Conservation (phyloP, 2,797 vertebrate species). For the Myotis myotis region DNA sequence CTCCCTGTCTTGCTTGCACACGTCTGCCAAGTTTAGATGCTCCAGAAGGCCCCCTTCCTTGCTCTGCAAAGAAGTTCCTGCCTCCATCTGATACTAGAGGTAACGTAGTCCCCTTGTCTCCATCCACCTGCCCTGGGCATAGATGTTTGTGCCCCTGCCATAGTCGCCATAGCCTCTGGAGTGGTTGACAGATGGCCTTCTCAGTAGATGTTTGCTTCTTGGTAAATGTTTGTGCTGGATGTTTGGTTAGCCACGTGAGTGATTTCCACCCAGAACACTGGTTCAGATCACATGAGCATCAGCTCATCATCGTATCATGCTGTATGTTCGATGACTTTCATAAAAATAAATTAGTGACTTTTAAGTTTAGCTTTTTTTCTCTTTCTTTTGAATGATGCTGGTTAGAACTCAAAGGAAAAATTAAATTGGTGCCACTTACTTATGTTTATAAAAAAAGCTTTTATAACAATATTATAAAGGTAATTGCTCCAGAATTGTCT, state of each 20-base stretch:
- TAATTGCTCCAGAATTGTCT: not conserved
- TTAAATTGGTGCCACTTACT: too few species aligned
- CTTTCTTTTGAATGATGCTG: not conserved
- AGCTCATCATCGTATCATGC: not conserved
- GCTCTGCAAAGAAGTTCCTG: not conserved
- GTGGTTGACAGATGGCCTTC: not conserved
- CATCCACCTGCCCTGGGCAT: not conserved
- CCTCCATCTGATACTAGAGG: not conserved
- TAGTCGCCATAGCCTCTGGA: too few species aligned
- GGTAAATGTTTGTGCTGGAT: not conserved
- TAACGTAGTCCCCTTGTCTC: not conserved
- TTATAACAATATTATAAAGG: not conserved
- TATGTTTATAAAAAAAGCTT: not conserved
- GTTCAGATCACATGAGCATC: not conserved
- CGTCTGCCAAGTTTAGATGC: fast-evolving
- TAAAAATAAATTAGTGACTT: not conserved
- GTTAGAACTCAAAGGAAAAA: not conserved
- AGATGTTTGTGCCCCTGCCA: not conserved
- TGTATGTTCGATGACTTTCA: not conserved
- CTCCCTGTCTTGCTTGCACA: not conserved
- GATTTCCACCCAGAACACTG: fast-evolving
- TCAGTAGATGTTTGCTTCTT: not conserved
- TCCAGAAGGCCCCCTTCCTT: not conserved
- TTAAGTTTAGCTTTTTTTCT: not conserved
- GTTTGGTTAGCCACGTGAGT: fast-evolving